Evolutionary conservation across 1,140 invertebrate species (phyloP).

Genomic region (Stegodyphus mimosarum): DNA sequence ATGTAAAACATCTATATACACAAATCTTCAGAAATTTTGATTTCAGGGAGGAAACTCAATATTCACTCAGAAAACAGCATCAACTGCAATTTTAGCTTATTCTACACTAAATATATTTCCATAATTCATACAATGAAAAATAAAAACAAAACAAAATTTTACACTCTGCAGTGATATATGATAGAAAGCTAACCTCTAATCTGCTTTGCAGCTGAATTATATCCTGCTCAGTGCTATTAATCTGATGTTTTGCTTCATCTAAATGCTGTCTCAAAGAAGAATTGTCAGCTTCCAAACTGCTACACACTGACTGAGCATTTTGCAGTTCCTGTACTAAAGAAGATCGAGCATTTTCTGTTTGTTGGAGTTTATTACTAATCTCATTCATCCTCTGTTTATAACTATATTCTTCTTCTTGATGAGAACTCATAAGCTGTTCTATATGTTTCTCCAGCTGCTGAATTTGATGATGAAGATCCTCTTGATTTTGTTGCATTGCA

Average conservation of each 20-base stretch:
- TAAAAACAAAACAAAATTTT: no score
- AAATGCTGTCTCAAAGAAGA: conserved; percentile 28
- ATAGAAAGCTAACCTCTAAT: conserved; percentile 31
- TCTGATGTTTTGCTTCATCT: conserved; percentile 44
- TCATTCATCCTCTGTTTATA: conserved; percentile 57
- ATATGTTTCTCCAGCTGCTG: conserved; percentile 55
- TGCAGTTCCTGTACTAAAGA: conserved; percentile 50
- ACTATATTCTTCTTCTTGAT: conserved; percentile 54
- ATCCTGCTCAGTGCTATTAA: conserved; percentile 37
- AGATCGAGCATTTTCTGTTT: conserved; percentile 37
- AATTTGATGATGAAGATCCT: conserved; percentile 49
- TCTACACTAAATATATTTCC: no score
- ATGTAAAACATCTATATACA: no score
- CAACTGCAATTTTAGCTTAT: no score
- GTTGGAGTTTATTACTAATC: conserved; percentile 57
- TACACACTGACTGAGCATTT: conserved; percentile 52
- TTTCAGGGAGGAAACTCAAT: no score
- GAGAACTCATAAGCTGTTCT: conserved; percentile 41
- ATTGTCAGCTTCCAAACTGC: conserved; percentile 47
- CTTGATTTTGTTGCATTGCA: conserved; percentile 49
- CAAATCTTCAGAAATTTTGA: no score
- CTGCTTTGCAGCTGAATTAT: conserved; percentile 19
- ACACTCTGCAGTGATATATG: no score
- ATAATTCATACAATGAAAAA: no score
- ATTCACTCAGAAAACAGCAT: no score